Evolutionary conservation across 92 coral and sea anemone genomes (phyloP).

Genomic region (Phenganax subtilis): DNA sequence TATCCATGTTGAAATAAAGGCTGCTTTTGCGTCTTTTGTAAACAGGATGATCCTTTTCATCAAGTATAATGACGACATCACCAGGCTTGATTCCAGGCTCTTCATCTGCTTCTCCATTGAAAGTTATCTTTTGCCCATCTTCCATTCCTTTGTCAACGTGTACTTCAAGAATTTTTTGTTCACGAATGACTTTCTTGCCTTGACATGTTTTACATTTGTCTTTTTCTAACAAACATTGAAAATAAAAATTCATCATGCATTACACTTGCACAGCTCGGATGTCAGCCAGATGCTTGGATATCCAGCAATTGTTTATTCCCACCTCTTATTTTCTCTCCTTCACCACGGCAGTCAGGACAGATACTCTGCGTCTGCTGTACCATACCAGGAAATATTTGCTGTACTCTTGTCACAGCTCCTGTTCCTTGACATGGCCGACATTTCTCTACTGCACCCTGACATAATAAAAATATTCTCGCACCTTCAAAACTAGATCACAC

Average conservation of each 20-base stretch:
- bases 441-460: conserved; percentile 75
- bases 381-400: conserved; percentile 92
- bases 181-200: conserved; percentile 75
- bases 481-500: no score
- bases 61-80: conserved; percentile 81
- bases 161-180: conserved; percentile 92
- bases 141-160: conserved; percentile 86
- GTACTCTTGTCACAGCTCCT: conserved; percentile 71
- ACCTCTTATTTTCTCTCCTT: conserved; percentile 87
- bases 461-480: not conserved
- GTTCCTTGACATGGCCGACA: conserved; percentile 90
- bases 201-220: conserved; percentile 89
- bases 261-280: not conserved
- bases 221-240: conserved; percentile 55
- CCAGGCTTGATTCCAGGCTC: conserved; percentile 86
- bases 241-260: not conserved
- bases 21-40: conserved; percentile 62
- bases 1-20: conserved; percentile 64
- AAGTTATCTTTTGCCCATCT: conserved; percentile 90
- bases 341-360: conserved; percentile 79
- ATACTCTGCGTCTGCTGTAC: conserved; percentile 89
- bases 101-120: conserved; percentile 85
- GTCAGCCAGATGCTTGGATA: not conserved
- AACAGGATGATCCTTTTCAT: conserved; percentile 70
- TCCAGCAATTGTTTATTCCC: not conserved